Evolutionary conservation across 2,113 vertebrate genomes (phyloP), one percentile per base, ranked within the genome.

Genomic region (Eublepharis macularius): DNA sequence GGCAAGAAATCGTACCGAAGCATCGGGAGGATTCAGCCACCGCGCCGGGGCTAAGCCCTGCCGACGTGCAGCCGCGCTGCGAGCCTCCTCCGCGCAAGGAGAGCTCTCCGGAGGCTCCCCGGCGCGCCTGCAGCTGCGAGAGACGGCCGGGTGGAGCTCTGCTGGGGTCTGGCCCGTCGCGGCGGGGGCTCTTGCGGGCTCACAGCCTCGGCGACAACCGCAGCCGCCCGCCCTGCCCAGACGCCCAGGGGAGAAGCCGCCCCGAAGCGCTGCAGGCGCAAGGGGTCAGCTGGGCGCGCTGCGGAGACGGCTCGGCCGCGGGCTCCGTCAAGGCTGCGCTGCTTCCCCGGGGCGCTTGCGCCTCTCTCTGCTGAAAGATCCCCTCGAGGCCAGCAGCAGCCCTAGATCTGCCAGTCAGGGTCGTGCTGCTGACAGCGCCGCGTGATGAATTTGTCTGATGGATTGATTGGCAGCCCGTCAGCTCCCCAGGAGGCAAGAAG

Each of bases 391-490:
- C 89, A 89, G 78, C 89, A 88, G 81, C 87, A 89, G 49, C 54
- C 54, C 1, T 4, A 77, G 87, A 81, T 47, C 10, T 13, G 36
- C 85, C 86, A 91, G 86, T 85, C 78, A 65, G 84, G 72, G 87
- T 69, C 69, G 90, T 90, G 76, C 1, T 90, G 76, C 1, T 80
- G 77, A 49, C 0, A 4, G 17, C 2, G 24, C 24, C n/a, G 51
- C 83, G 82, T 80, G 63, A 17, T 77, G 13, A 2, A 80, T 86
- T 90, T 88, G 77, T 92, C 79, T 85, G n/a, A 88, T 90, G 83
- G 0, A 36, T 26, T 68, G 86, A 81, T 90, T 92, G 89, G 85
- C 70, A 74, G 70, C 39, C 45, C 9, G 32, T 32, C 43, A 17
- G 12, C 74, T n/a, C 45, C 47, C 11, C 45, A 49, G 43, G 13